These are phyloP conservation scores for Cotesia typhae DNA, from an alignment of 1,140 invertebrate genomes.

Conservation along the genomic window DNA sequence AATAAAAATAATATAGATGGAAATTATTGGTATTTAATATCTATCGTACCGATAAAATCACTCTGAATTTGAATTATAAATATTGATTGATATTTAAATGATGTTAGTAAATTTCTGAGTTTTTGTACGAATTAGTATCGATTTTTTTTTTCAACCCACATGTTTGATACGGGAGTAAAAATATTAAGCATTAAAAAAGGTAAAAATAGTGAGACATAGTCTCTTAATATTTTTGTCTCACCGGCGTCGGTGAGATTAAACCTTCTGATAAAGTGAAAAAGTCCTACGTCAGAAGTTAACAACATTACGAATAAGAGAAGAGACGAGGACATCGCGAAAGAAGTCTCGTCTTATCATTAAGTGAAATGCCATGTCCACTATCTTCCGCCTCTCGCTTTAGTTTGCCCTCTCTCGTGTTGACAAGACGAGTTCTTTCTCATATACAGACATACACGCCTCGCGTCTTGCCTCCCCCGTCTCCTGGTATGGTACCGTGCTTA, in stretches of 20 bases:
- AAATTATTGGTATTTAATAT: not conserved
- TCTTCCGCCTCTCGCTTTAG: constrained; percentile 54
- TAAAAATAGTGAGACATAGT: constrained; percentile 25
- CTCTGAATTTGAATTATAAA: no score
- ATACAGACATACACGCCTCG: constrained; percentile 16
- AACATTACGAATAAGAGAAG: constrained; percentile 26
- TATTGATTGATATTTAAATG: not conserved
- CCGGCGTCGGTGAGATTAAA: constrained; percentile 47
- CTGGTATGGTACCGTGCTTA: constrained; percentile 26
- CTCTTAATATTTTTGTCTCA: constrained; percentile 32
- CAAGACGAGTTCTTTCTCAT: constrained; percentile 43
- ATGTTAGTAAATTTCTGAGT: not conserved
- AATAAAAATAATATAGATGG: not conserved
- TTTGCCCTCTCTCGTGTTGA: constrained; percentile 30
- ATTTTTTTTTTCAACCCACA: no score
- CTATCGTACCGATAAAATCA: not conserved
- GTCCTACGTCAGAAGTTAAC: constrained; percentile 15
- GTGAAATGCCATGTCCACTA: constrained; percentile 66
- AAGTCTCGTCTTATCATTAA: constrained; percentile 58
- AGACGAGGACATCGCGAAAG: constrained; percentile 34
- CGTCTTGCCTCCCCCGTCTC: not conserved
- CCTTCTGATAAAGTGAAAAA: constrained; percentile 45
- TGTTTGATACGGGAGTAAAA: no score
- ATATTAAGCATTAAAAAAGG: not conserved
- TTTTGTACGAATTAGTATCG: no score